A percentile compares a stretch with the other conserved stretches of the same genome.
Conservation (phyloP, 2,797 vertebrate genomes). For the Valencia hispanica region DNA sequence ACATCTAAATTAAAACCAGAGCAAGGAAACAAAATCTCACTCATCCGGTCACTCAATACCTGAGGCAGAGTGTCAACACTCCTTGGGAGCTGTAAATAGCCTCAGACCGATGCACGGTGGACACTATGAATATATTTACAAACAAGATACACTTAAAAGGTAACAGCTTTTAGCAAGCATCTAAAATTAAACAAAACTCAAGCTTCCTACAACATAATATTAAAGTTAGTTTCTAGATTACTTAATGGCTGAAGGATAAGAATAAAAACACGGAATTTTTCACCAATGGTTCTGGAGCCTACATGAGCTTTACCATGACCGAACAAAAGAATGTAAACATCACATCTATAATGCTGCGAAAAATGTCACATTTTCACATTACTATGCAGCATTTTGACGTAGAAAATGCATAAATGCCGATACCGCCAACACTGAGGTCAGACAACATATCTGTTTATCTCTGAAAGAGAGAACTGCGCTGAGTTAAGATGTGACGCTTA, state of each 20-base stretch:
- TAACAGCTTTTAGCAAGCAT: neutral
- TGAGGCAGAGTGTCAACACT: slow-evolving; percentile 13
- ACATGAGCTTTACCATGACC: neutral
- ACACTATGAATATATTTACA: slow-evolving; percentile 7
- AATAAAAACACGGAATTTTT: neutral
- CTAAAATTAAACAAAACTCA: neutral
- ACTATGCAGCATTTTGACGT: neutral
- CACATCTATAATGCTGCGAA: neutral
- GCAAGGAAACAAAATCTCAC: slow-evolving; percentile 26
- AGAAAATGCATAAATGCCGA: neutral
- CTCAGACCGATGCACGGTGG: neutral
- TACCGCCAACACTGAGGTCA: neutral
- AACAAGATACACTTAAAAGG: slow-evolving; percentile 22
- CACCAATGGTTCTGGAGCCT: neutral
- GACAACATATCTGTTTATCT: neutral
- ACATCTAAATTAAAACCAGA: slow-evolving; percentile 27
- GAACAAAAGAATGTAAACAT: neutral
- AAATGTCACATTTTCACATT: neutral
- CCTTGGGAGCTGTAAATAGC: slow-evolving; percentile 10
- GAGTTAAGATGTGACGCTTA: neutral
- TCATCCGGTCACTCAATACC: slow-evolving; percentile 14
- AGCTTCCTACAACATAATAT: neutral
- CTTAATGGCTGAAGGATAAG: neutral
- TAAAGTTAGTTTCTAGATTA: neutral
- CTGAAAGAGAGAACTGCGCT: neutral